Evolutionary conservation across 2,888 invertebrate genomes (phyloP).

Genomic region (Parasteatoda lunata): DNA sequence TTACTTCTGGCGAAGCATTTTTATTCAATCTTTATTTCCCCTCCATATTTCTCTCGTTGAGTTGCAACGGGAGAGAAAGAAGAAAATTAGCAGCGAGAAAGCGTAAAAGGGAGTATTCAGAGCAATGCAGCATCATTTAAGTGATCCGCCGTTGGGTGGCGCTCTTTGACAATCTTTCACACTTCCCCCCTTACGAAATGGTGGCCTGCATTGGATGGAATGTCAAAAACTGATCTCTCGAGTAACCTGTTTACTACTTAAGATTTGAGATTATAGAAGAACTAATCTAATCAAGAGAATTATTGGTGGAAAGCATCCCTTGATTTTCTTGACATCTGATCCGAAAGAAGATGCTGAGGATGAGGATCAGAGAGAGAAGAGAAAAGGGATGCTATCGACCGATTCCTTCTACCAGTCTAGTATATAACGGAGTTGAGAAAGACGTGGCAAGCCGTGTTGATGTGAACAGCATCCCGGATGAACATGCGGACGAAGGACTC

Average conservation of each 20-base stretch:
- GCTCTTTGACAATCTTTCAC: constrained; percentile 13
- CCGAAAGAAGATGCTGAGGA: constrained; percentile 1
- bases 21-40: no score
- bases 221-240: constrained; percentile 16
- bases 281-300: no score
- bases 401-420: constrained; percentile 13
- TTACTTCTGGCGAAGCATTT: no score
- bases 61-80: neutral
- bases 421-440: constrained; percentile 52
- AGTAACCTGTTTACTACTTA: constrained; percentile 19
- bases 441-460: constrained; percentile 61
- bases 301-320: neutral
- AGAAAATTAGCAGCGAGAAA: neutral
- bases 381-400: constrained; percentile 50
- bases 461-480: constrained; percentile 33
- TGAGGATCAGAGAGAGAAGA: neutral
- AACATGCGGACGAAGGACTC: constrained; percentile 30
- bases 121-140: constrained; percentile 43
- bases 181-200: constrained; percentile 16
- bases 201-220: constrained; percentile 32
- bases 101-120: constrained; percentile 10
- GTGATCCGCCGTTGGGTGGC: constrained; percentile 45
- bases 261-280: neutral
- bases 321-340: neutral
- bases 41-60: no score